Base-by-base conservation (phyloP, 1,140 invertebrate genomes). In the Drosophila arawakana region DNA sequence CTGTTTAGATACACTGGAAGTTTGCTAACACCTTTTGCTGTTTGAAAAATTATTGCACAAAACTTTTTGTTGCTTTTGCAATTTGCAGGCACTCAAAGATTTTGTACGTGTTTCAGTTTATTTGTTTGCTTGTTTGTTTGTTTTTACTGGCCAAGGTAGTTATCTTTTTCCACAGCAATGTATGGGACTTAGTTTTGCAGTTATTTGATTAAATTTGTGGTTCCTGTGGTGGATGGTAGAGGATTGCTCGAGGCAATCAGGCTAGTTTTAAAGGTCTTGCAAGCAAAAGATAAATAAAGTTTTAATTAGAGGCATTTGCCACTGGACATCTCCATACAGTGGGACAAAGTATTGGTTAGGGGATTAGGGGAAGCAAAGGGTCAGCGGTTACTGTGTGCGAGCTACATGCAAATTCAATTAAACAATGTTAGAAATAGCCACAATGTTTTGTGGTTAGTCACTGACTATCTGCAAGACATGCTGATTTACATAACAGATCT, bases 141-240 rank as follows among this genome's bases (percentile, higher is more conserved):
- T 44, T 41, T 39, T 30, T 30, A 30, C 10, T 25, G 44, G 43
- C 47, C 35, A 41, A 43, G 54, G 65, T 79, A 15, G 59, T 63
- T 69, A 39, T 44, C 37, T 41, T 18, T 44, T 30, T 30, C 25
- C 13, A 8, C 43, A 13, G 44, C 35, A 37, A 47, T 62, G 50
- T 52, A 37, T 47, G 60, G 60, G 43, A 72, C 61, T 67, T 59
- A 41, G 66, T 54, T 80, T 59, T 54, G 39, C 25, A 72, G 39
- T 88, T 78, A 47, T 77, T 88, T 75, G 84, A 89, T 88, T 83
- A 89, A 89, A 73, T 78, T 78, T 80, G 75, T 71, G 75, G 78
- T 59, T 59, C 2, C 30, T 70, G 67, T 49, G 65, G 70, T 44
- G 47, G 30, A 37, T 21, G 50, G 6, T 7, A 25, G 15, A 39